phyloP scores from a whole-genome alignment of 2,797 vertebrate genomes.

The Microctenopoma stevenorrisi region DNA sequence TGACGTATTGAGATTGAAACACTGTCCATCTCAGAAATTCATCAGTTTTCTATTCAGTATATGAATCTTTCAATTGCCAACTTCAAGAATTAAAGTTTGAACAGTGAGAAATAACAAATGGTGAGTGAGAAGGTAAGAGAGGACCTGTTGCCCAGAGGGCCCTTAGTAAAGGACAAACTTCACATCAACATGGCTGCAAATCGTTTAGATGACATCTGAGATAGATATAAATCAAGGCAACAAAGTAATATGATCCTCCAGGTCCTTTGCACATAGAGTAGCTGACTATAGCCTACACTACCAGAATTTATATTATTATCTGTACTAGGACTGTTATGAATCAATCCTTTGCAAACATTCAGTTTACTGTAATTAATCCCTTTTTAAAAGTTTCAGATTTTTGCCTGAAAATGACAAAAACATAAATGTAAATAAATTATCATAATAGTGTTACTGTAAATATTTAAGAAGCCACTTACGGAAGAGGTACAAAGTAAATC shows the following conservation, averaged over 20 bases:
- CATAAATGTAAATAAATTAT: too few relatives aligned
- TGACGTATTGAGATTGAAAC: conserved; percentile 27
- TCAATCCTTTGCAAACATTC: too few relatives aligned
- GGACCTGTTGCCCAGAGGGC: conserved; percentile 18
- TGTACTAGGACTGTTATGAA: neutral
- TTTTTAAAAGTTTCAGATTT: too few relatives aligned
- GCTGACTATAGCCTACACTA: neutral
- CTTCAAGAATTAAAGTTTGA: conserved; percentile 12
- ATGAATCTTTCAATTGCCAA: conserved; percentile 8
- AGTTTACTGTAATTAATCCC: too few relatives aligned
- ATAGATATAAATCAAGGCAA: conserved; percentile 27
- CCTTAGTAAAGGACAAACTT: conserved; percentile 34
- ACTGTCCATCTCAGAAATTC: conserved; percentile 27
- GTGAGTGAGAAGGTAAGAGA: conserved; percentile 38
- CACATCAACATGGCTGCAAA: conserved; percentile 23
- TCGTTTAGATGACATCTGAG: conserved; percentile 24
- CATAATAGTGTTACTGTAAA: too few relatives aligned
- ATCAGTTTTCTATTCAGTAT: conserved; percentile 33
- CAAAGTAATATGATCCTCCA: conserved; percentile 9
- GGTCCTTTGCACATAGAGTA: conserved; percentile 3
- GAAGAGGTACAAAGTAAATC: too few relatives aligned
- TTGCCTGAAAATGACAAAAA: too few relatives aligned
- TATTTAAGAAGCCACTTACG: neutral
- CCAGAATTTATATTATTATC: neutral
- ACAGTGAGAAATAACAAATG: conserved; percentile 29